A percentile compares a stretch with the other conserved stretches of the same genome.
These are phyloP conservation scores for Eurytoma adleriae DNA, from an alignment of 2,888 invertebrate species.

Conservation along the genomic window DNA sequence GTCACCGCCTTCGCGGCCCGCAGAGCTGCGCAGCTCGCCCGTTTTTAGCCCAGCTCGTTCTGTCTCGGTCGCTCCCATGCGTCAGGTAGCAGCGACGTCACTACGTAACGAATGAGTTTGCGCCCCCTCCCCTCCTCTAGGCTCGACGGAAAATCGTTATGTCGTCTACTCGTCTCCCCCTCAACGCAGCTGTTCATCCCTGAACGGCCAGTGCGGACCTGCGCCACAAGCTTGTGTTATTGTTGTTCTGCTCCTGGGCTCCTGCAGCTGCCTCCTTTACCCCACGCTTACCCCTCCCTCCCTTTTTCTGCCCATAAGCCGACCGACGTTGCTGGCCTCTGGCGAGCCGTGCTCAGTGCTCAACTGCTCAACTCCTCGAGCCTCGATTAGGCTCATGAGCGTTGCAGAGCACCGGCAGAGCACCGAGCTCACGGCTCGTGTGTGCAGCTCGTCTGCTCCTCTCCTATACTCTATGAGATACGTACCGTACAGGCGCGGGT, in stretches of 20 bases:
- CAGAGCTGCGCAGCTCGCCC: slow-evolving; percentile 7
- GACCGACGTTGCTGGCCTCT: slow-evolving; percentile 40
- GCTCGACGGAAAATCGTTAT: slow-evolving; percentile 42
- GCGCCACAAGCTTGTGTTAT: neutral
- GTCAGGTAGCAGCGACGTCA: neutral
- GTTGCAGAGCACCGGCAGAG: too few relatives aligned
- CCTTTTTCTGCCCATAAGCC: neutral
- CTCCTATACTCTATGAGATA: neutral
- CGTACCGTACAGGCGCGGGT: neutral
- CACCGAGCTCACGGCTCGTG: too few relatives aligned
- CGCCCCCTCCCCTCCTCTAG: slow-evolving; percentile 4
- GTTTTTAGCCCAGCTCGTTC: slow-evolving; percentile 33
- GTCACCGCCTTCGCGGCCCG: neutral
- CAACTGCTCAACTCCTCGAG: neutral
- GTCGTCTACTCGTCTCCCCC: neutral
- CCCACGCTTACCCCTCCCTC: neutral
- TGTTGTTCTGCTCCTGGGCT: neutral
- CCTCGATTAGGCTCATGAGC: too few relatives aligned
- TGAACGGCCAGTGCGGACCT: slow-evolving; percentile 24
- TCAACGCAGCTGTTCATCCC: neutral
- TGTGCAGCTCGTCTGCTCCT: too few relatives aligned
- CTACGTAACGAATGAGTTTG: neutral
- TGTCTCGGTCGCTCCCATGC: neutral
- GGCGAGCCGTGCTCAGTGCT: slow-evolving; percentile 16
- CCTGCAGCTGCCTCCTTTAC: neutral